Percentiles rank a stretch among this genome's conserved stretches.
These are phyloP conservation scores for Brassicogethes aeneus DNA, from an alignment of 2,888 invertebrate species.

Conservation along the genomic window DNA sequence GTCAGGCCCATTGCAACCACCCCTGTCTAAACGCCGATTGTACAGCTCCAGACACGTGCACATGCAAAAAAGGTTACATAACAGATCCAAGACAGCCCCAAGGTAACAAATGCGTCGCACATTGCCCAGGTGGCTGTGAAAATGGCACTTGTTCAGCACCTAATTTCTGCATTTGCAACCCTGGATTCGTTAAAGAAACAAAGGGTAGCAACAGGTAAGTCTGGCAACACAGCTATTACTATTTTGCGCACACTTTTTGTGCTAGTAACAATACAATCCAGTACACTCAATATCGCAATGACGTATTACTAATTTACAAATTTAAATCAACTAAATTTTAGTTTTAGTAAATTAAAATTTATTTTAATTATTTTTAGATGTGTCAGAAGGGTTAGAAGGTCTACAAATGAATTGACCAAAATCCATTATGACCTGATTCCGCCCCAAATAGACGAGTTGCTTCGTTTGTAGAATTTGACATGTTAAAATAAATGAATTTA, in stretches of 20 bases:
- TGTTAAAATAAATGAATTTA: too few species aligned
- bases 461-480: too few species aligned
- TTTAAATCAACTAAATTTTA: too few species aligned
- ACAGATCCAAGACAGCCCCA: not conserved
- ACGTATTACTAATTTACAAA: too few species aligned
- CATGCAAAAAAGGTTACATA: conserved; percentile 35
- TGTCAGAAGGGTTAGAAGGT: not conserved
- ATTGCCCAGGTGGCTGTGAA: conserved; percentile 59
- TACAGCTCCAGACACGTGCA: conserved; percentile 37
- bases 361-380: too few species aligned
- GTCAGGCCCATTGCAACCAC: conserved; percentile 39
- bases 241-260: too few species aligned
- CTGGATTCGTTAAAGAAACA: conserved; percentile 54
- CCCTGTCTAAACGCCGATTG: conserved; percentile 47
- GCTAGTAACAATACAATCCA: too few species aligned
- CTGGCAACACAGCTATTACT: too few species aligned
- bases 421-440: not conserved
- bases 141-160: conserved; percentile 68
- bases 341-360: too few species aligned
- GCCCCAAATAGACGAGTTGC: too few species aligned
- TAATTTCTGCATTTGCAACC: conserved; percentile 64
- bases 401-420: not conserved
- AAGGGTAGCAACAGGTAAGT: not conserved
- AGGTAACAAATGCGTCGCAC: conserved; percentile 41
- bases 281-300: too few species aligned